These are phyloP conservation scores for Diachasma alloeum DNA, from an alignment of 1,140 invertebrate species.

Conservation along the genomic window DNA sequence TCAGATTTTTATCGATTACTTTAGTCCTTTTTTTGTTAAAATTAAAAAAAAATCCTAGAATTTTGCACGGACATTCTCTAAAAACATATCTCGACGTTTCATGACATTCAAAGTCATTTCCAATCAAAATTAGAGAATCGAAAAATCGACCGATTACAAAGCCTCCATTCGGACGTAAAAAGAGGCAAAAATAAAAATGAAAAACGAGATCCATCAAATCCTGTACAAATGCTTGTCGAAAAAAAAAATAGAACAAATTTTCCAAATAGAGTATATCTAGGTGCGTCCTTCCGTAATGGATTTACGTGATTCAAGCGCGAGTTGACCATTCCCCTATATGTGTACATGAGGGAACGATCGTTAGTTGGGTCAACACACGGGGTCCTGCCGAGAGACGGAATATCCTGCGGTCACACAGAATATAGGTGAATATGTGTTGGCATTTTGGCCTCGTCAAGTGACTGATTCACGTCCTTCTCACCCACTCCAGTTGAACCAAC, in stretches of 20 bases:
- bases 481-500: neutral
- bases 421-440: constrained; percentile 6
- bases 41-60: too few species aligned
- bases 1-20: too few species aligned
- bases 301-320: neutral
- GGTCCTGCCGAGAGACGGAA: neutral
- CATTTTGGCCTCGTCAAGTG: neutral
- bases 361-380: constrained; percentile 26
- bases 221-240: neutral
- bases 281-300: neutral
- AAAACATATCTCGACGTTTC: too few species aligned
- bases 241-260: neutral
- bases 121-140: too few species aligned
- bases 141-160: too few species aligned
- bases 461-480: neutral
- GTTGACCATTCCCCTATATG: neutral
- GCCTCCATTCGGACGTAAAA: too few species aligned
- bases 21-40: too few species aligned
- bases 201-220: neutral
- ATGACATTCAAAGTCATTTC: too few species aligned
- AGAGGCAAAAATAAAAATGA: too few species aligned
- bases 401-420: neutral
- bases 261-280: neutral
- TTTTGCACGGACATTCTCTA: too few species aligned
- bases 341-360: constrained; percentile 15